Conservation (phyloP, 2,888 invertebrate genomes). For the Leucozona laternaria region DNA sequence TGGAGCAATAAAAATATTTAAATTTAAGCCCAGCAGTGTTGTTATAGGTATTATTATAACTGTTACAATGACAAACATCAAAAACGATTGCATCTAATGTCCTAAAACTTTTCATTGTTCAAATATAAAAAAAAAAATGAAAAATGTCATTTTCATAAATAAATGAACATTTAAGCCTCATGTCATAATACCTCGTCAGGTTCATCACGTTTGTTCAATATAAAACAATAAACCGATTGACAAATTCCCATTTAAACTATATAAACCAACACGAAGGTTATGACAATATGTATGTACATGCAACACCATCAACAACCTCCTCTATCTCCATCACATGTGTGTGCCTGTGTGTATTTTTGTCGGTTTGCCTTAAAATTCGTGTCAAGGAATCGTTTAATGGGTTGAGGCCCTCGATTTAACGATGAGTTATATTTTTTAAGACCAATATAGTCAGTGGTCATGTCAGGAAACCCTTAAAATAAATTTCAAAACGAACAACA, state of each 20-base stretch:
- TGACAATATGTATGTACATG: conserved; percentile 17
- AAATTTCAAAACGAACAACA: conserved; percentile 14
- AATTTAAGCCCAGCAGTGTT: not conserved
- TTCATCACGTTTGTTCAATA: conserved; percentile 67
- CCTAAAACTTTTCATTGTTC: not conserved
- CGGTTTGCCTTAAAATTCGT: conserved; percentile 33
- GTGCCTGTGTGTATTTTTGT: not conserved
- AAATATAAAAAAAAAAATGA: not conserved
- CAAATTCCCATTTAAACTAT: conserved; percentile 62
- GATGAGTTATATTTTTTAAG: conserved; percentile 72
- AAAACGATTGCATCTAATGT: conserved; percentile 3
- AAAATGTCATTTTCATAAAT: conserved; percentile 25
- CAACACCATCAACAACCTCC: conserved; percentile 32
- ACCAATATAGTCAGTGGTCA: conserved; percentile 71
- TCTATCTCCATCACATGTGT: not conserved
- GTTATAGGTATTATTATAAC: not conserved
- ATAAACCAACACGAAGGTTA: conserved; percentile 50
- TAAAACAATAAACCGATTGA: conserved; percentile 74
- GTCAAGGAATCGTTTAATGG: conserved; percentile 66
- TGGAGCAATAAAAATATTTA: not conserved
- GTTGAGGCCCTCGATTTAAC: conserved; percentile 57
- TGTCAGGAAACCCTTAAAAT: conserved; percentile 62
- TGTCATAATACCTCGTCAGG: conserved; percentile 56
- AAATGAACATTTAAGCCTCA: conserved; percentile 49
- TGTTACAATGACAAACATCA: not conserved